Percentiles rank a stretch among this genome's conserved stretches.
Evolutionary conservation across 2,797 vertebrate species (phyloP).

Genomic region (Synaphobranchus kaupii): DNA sequence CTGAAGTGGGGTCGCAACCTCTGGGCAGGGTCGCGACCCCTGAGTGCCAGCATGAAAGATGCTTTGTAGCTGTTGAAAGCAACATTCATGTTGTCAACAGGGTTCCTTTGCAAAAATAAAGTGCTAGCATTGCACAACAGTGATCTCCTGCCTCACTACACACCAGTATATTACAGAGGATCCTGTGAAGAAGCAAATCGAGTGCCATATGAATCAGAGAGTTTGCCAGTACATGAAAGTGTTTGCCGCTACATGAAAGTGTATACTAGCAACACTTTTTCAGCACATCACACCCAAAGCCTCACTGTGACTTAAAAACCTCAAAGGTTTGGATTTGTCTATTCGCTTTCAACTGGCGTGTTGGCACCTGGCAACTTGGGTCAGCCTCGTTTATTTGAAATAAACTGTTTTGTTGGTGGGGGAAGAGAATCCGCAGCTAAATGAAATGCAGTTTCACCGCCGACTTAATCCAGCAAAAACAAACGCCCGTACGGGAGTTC

Average conservation of each 20-base stretch:
- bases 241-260: not conserved
- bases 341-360: not conserved
- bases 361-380: not conserved
- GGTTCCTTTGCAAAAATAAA: not conserved
- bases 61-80: conserved; percentile 10
- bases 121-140: not conserved
- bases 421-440: not conserved
- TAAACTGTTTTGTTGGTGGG: not conserved
- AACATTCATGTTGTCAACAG: not conserved
- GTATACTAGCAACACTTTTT: not conserved
- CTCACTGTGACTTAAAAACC: not conserved
- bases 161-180: not conserved
- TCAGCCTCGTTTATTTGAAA: not conserved
- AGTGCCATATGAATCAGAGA: not conserved
- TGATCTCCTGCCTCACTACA: not conserved
- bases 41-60: conserved; percentile 6
- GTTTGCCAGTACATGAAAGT: not conserved
- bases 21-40: not conserved
- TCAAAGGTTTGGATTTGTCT: not conserved
- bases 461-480: not conserved
- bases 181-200: not conserved
- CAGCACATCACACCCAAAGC: not conserved
- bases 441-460: not conserved
- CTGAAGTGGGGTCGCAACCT: not conserved
- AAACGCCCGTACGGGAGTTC: not conserved